Conservation (phyloP, 2,113 vertebrate species). For the Colistium nudipinnis region DNA sequence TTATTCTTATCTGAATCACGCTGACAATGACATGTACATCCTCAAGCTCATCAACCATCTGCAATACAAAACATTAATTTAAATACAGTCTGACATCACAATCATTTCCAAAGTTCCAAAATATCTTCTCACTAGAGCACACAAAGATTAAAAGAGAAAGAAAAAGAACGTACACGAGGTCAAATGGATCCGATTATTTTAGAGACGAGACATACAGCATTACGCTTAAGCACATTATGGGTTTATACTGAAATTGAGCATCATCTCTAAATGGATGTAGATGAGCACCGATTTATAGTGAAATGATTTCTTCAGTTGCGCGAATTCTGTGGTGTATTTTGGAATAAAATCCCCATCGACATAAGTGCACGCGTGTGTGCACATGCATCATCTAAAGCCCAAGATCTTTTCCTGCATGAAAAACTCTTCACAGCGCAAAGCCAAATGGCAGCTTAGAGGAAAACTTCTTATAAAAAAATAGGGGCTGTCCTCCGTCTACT, state of each 20-base stretch:
- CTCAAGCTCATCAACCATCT: constrained; percentile 18
- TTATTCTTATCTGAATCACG: constrained; percentile 43
- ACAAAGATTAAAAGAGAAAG: constrained; percentile 17
- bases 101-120: constrained; percentile 3
- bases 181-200: constrained; percentile 9
- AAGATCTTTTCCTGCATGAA: constrained; percentile 26
- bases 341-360: constrained; percentile 10
- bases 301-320: constrained; percentile 7
- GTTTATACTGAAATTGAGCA: background rate
- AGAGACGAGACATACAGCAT: background rate
- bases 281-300: constrained; percentile 1
- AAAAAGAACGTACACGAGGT: background rate
- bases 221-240: constrained; percentile 1
- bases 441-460: constrained; percentile 35
- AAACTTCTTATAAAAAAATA: constrained; percentile 45
- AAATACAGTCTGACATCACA: constrained; percentile 8
- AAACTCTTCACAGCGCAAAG: constrained; percentile 12
- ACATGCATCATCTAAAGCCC: constrained; percentile 1
- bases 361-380: background rate
- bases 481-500: constrained; percentile 27
- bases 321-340: constrained; percentile 4
- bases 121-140: constrained; percentile 4
- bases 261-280: background rate
- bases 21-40: constrained; percentile 12
- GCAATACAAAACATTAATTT: constrained; percentile 26